phyloP scores from a whole-genome alignment of 2,113 vertebrate species.

The Hyaena hyaena region DNA sequence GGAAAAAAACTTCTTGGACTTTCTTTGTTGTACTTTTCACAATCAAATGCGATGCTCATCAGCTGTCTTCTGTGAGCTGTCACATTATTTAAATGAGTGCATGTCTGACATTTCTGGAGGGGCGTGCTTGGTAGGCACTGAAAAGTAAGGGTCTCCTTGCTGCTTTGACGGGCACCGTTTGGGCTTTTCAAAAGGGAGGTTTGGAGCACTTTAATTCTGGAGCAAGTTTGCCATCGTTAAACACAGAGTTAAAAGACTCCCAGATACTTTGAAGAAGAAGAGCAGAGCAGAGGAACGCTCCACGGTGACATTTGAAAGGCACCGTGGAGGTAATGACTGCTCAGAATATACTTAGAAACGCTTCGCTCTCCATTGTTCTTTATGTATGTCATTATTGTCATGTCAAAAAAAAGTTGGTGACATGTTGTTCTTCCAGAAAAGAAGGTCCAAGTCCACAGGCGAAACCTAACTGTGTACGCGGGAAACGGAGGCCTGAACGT shows the following conservation, averaged over 20 bases:
- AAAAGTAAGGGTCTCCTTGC: slow-evolving; percentile 56
- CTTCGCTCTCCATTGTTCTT: slow-evolving; percentile 64
- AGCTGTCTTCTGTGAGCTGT: slow-evolving; percentile 76
- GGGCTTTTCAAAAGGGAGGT: slow-evolving; percentile 76
- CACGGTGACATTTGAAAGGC: slow-evolving; percentile 80
- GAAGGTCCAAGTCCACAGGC: slow-evolving; percentile 10
- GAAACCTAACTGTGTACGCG: neutral
- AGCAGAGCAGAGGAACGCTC: neutral
- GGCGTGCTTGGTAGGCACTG: slow-evolving; percentile 51
- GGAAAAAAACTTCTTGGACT: slow-evolving; percentile 59
- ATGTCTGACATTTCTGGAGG: slow-evolving; percentile 74
- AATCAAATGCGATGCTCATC: slow-evolving; percentile 66
- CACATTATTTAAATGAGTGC: slow-evolving; percentile 79
- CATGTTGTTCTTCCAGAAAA: slow-evolving; percentile 61
- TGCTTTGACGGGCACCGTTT: slow-evolving; percentile 78
- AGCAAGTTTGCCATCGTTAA: slow-evolving; percentile 53
- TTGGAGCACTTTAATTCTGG: slow-evolving; percentile 63
- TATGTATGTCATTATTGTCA: slow-evolving; percentile 77
- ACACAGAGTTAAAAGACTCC: slow-evolving; percentile 34
- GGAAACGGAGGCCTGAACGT: neutral
- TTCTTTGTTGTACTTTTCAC: slow-evolving; percentile 80
- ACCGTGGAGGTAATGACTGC: slow-evolving; percentile 70
- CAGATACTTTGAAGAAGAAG: slow-evolving; percentile 33
- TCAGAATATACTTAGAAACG: slow-evolving; percentile 73
- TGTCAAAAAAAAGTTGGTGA: slow-evolving; percentile 71